These are phyloP conservation scores for Drosophila pseudoobscura DNA, from an alignment of 1,140 invertebrate species.

Conservation along the genomic window DNA sequence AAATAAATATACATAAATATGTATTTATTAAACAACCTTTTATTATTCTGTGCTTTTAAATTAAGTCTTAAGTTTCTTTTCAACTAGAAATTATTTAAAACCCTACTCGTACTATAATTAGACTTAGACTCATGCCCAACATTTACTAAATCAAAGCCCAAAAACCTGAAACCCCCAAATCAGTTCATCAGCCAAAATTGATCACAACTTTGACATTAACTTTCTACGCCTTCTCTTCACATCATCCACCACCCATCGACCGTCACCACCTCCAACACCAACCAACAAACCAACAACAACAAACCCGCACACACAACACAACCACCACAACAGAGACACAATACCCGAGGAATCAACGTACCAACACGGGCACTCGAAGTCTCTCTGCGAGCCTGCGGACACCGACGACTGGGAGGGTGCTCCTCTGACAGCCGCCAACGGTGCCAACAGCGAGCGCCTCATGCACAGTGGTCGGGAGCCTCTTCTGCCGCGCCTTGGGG, in stretches of 20 bases:
- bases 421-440: slow-evolving; percentile 44
- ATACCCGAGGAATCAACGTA: slow-evolving; percentile 82
- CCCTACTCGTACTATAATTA: slow-evolving; percentile 33
- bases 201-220: slow-evolving; percentile 73
- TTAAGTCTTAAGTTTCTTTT: slow-evolving; percentile 6
- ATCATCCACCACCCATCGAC: slow-evolving; percentile 49
- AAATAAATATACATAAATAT: slow-evolving; percentile 38
- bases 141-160: slow-evolving; percentile 31
- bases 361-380: slow-evolving; percentile 78
- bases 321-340: slow-evolving; percentile 72
- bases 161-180: slow-evolving; percentile 9
- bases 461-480: slow-evolving; percentile 69
- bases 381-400: slow-evolving; percentile 74
- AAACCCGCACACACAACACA: slow-evolving; percentile 40
- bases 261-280: too few species aligned
- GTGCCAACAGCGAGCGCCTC: slow-evolving; percentile 51
- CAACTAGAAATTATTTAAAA: too few species aligned
- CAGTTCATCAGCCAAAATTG: slow-evolving; percentile 53
- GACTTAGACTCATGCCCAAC: slow-evolving; percentile 50
- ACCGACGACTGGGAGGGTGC: slow-evolving; percentile 76
- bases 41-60: slow-evolving; percentile 11
- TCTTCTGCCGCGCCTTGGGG: slow-evolving; percentile 65
- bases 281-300: slow-evolving; percentile 30
- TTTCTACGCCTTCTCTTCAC: slow-evolving; percentile 77
- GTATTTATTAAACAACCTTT: slow-evolving; percentile 23